Percentiles rank a stretch among this genome's conserved stretches.
Evolutionary conservation across 2,888 invertebrate species (phyloP).

Genomic region (Galerucella pusilla): DNA sequence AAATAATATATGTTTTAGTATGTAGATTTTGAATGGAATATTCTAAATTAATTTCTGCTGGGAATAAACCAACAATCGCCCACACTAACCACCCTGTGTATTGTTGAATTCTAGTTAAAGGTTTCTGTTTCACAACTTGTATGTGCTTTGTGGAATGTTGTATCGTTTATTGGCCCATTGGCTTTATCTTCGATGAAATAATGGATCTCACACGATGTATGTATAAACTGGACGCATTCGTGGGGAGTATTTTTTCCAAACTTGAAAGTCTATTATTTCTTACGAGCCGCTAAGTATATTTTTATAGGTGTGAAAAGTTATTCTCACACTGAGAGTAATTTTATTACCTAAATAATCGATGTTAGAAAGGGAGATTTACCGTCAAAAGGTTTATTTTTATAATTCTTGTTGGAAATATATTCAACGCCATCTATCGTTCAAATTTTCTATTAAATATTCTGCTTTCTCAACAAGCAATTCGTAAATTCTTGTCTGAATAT

Average conservation of each 20-base stretch:
- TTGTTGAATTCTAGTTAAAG: constrained; percentile 40
- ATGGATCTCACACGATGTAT: constrained; percentile 50
- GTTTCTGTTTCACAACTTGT: constrained; percentile 42
- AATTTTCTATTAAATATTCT: no score
- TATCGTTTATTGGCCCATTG: constrained; percentile 56
- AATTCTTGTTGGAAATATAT: no score
- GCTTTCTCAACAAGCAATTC: no score
- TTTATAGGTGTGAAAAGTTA: constrained; percentile 19
- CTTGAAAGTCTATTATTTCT: constrained; percentile 9
- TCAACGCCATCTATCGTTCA: no score
- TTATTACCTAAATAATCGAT: no score
- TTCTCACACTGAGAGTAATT: background rate
- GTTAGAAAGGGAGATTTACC: no score
- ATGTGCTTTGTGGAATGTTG: constrained; percentile 52
- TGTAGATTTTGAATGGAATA: no score
- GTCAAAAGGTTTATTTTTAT: no score
- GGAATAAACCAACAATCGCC: constrained; percentile 13
- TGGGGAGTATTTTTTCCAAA: constrained; percentile 23
- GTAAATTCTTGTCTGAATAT: background rate
- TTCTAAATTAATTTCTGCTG: background rate
- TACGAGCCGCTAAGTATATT: constrained; percentile 15
- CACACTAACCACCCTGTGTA: constrained; percentile 52
- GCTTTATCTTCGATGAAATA: constrained; percentile 55
- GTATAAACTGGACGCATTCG: constrained; percentile 14
- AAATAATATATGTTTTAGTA: no score